phyloP scores from a whole-genome alignment of 2,113 vertebrate genomes.

The Lycocorax pyrrhopterus region DNA sequence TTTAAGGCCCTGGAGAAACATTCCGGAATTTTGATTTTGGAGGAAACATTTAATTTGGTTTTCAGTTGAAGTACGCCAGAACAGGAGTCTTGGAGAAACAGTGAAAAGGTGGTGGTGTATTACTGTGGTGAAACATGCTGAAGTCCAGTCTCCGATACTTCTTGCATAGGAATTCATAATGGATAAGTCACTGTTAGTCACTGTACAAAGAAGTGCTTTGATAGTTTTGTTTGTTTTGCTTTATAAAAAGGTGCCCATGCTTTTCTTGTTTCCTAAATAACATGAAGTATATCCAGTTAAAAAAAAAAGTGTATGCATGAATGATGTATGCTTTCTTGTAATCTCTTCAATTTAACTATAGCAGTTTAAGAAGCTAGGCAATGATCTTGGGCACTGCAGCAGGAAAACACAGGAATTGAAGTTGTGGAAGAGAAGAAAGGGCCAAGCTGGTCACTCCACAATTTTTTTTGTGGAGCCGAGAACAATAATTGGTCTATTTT shows the following conservation, averaged over 20 bases:
- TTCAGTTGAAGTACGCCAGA: neutral
- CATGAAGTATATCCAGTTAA: neutral
- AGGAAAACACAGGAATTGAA: neutral
- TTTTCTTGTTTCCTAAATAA: neutral
- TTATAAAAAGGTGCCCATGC: rapidly evolving
- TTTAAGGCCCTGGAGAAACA: neutral
- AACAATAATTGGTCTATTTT: neutral
- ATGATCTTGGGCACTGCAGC: neutral
- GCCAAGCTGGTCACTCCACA: neutral
- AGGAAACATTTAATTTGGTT: neutral
- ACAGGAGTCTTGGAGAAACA: neutral
- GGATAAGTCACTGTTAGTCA: neutral
- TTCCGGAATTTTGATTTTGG: neutral
- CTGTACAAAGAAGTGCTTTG: neutral
- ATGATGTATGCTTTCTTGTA: neutral
- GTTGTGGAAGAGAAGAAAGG: neutral
- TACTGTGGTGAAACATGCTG: neutral
- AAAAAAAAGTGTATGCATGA: neutral
- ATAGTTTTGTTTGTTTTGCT: neutral
- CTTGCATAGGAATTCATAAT: neutral
- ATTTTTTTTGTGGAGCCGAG: neutral
- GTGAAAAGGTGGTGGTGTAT: neutral
- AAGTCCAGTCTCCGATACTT: neutral
- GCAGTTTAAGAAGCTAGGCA: neutral
- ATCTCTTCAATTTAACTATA: neutral